These are phyloP conservation scores for Gopherus evgoodei DNA, from an alignment of 2,113 vertebrate genomes.

Conservation along the genomic window DNA sequence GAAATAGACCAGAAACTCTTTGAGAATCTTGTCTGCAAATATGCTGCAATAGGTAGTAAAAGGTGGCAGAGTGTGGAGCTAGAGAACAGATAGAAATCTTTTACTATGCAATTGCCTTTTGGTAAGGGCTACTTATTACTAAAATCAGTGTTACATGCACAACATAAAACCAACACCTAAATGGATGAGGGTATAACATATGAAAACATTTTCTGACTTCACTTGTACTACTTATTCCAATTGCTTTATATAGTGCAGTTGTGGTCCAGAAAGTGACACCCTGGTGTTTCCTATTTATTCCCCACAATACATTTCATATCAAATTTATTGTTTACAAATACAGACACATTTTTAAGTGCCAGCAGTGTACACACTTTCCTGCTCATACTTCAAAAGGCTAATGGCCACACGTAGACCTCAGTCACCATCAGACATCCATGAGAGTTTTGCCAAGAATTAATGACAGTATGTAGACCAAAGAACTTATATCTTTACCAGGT, in stretches of 20 bases:
- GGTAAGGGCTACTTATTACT: conserved; percentile 16
- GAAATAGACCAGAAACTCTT: conserved; percentile 21
- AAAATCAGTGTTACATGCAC: neutral
- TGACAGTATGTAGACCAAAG: conserved; percentile 9
- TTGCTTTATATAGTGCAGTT: neutral
- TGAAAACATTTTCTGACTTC: neutral
- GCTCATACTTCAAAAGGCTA: neutral
- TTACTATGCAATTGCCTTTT: conserved; percentile 23
- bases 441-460: neutral
- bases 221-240: conserved; percentile 6
- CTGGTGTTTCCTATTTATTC: neutral
- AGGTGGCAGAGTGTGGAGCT: neutral
- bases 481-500: neutral
- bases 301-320: neutral
- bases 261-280: neutral
- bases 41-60: conserved; percentile 32
- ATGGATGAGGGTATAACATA: neutral
- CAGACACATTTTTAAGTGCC: neutral
- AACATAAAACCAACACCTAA: neutral
- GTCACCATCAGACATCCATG: neutral
- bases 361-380: neutral
- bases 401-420: neutral
- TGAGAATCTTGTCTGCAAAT: conserved; percentile 19
- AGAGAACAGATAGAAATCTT: conserved; percentile 26
- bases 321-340: neutral